A percentile compares a stretch with the other conserved stretches of the same genome.
Conservation (phyloP, 2,113 vertebrate genomes). For the Caranx melampygus region DNA sequence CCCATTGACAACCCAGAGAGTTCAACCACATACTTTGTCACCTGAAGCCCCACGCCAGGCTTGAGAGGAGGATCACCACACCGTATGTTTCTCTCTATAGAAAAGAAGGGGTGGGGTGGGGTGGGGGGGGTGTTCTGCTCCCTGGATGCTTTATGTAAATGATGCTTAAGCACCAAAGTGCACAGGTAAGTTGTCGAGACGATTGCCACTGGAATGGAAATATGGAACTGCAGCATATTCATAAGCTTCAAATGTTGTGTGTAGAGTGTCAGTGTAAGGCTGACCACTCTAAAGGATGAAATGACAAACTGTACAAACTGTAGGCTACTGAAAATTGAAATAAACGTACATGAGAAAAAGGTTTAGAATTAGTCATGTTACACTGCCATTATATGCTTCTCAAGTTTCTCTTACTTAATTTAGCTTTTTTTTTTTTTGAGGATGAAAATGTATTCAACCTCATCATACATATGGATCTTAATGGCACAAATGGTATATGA, state of each 20-base stretch:
- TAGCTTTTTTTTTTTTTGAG: conserved; percentile 5
- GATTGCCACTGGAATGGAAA: conserved; percentile 35
- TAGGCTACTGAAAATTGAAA: not conserved
- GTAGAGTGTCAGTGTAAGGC: not conserved
- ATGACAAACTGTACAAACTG: not conserved
- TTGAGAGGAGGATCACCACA: conserved; percentile 59
- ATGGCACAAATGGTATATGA: not conserved
- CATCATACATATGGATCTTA: not conserved
- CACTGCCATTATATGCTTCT: not conserved
- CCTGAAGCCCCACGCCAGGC: conserved; percentile 66
- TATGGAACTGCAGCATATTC: conserved; percentile 24
- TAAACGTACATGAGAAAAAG: not conserved
- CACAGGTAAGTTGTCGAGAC: conserved; percentile 68
- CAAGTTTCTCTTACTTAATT: not conserved
- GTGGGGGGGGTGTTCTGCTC: conserved; percentile 11
- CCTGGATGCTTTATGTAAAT: conserved; percentile 72
- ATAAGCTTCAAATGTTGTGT: conserved; percentile 4
- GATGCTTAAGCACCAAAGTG: conserved; percentile 65
- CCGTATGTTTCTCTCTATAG: conserved; percentile 24
- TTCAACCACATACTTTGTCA: conserved; percentile 83
- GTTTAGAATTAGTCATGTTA: not conserved
- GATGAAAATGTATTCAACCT: not conserved
- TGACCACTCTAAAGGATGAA: not conserved
- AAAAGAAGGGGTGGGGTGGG: not conserved
- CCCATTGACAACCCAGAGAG: conserved; percentile 78